Evolutionary conservation across 2,113 vertebrate genomes (phyloP), one percentile per base, ranked within the genome.

Genomic region (Cinclus mexicanus): DNA sequence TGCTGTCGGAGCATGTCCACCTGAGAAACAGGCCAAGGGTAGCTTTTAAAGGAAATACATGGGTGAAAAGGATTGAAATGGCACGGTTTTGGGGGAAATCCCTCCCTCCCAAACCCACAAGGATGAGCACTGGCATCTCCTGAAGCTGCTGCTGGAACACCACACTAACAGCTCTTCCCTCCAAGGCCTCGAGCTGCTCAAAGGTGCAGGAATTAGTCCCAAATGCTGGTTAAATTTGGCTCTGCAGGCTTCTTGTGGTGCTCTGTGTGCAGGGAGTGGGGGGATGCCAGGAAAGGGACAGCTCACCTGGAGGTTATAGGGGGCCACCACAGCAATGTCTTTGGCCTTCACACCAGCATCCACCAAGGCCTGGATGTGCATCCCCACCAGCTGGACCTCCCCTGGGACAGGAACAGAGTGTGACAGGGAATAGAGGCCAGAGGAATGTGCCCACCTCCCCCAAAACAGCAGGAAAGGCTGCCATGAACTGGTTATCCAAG

Each of bases 271-370:
- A 68, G 47, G 39, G 74, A 39, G 7, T n/a, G 31, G 8, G 65
- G 39, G 22, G 42, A 19, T 21, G 57, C 19, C 63, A 46, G 70
- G n/a, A 57, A 46, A 35, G 5, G 28, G 17, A 24, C 35, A 3
- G 12, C 93, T 75, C 94, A 99, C 99, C 98, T 99, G 99, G 18
- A 99, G 98, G 96, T 99, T 99, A 96, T 99, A 99, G 0, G 99
- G 99, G 0, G 99, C 98, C 80, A 99, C 98, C 60, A 99, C 98
- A 1, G 99, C 99, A 1, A 99, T 98, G 94, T 99, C 99, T 64
- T 96, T 97, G 4, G 98, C 98, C 90, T 97, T 98, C 60, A 99
- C 96, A 2, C 99, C 99, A 7, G 98, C 99, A 0, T 98, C 98
- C 82, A 98, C 98, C 97, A 99, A 96, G 14, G 98, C 98, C 61